Evolutionary conservation across 2,888 invertebrate species (phyloP).

Genomic region (Trypoxylon attenuatum): DNA sequence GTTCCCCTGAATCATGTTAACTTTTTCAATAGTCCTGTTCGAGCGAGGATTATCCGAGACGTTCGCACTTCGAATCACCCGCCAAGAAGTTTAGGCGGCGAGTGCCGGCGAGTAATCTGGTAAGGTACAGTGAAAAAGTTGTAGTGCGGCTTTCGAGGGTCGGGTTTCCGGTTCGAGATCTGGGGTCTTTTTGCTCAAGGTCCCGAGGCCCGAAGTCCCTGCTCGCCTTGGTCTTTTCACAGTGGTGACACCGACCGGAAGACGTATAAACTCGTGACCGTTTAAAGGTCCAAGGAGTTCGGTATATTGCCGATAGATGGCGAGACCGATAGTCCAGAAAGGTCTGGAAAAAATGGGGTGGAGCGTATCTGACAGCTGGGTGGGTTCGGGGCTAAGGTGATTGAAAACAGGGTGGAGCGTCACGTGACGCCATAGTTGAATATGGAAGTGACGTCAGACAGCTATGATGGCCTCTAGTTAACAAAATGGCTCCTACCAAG

Average conservation of each 20-base stretch:
- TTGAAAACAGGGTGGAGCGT: conserved; percentile 79
- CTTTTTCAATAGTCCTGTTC: too few relatives aligned
- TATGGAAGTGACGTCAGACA: conserved; percentile 74
- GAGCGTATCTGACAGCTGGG: conserved; percentile 75
- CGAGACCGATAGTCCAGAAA: conserved; percentile 68
- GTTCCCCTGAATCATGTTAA: too few relatives aligned
- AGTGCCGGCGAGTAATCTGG: too few relatives aligned
- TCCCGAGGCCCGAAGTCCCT: neutral
- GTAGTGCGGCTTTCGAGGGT: too few relatives aligned
- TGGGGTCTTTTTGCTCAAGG: too few relatives aligned
- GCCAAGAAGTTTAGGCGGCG: too few relatives aligned
- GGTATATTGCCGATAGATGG: conserved; percentile 68
- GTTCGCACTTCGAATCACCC: too few relatives aligned
- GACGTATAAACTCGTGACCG: conserved; percentile 62
- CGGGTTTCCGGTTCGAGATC: neutral
- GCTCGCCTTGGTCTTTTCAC: conserved; percentile 14
- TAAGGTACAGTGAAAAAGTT: too few relatives aligned
- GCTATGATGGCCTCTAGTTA: conserved; percentile 79
- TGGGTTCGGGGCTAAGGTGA: conserved; percentile 76
- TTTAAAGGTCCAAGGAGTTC: conserved; percentile 66
- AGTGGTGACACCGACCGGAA: conserved; percentile 71
- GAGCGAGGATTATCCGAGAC: too few relatives aligned
- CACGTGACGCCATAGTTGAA: conserved; percentile 74
- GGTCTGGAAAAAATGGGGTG: conserved; percentile 72
- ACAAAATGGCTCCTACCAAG: conserved; percentile 76